Conservation (phyloP, 2,888 invertebrate species). For the Boloria selene region DNA sequence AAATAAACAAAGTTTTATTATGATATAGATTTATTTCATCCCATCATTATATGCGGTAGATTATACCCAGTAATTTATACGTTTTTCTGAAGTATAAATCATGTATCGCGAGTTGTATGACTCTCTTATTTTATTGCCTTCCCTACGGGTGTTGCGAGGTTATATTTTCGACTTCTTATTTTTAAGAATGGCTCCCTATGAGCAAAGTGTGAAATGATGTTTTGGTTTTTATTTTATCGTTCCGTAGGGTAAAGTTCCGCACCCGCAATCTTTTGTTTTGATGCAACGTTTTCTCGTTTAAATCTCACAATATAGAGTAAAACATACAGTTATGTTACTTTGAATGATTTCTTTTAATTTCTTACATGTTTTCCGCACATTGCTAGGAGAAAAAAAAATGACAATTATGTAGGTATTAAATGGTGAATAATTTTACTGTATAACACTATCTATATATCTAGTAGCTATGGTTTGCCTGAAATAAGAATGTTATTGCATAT, state of each 20-base stretch:
- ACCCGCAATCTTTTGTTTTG: slow-evolving; percentile 22
- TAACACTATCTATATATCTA: too few species aligned
- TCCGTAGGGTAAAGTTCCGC: slow-evolving; percentile 51
- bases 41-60: not conserved
- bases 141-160: slow-evolving; percentile 46
- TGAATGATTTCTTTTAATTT: too few species aligned
- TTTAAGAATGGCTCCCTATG: slow-evolving; percentile 47
- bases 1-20: not conserved
- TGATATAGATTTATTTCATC: not conserved
- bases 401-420: too few species aligned
- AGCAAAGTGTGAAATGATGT: slow-evolving; percentile 60
- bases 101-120: slow-evolving; percentile 22
- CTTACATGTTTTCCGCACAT: too few species aligned
- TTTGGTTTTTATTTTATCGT: slow-evolving; percentile 55
- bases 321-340: not conserved
- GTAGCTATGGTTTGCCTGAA: too few species aligned
- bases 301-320: not conserved
- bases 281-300: slow-evolving; percentile 1
- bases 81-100: slow-evolving; percentile 21
- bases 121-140: slow-evolving; percentile 46
- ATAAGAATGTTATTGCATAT: too few species aligned
- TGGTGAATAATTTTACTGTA: too few species aligned
- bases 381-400: too few species aligned
- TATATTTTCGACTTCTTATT: slow-evolving; percentile 50
- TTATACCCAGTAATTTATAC: not conserved